Evolutionary conservation across 2,113 vertebrate genomes (phyloP), one percentile per base, ranked within the genome.

Genomic region (Nymphicus hollandicus): DNA sequence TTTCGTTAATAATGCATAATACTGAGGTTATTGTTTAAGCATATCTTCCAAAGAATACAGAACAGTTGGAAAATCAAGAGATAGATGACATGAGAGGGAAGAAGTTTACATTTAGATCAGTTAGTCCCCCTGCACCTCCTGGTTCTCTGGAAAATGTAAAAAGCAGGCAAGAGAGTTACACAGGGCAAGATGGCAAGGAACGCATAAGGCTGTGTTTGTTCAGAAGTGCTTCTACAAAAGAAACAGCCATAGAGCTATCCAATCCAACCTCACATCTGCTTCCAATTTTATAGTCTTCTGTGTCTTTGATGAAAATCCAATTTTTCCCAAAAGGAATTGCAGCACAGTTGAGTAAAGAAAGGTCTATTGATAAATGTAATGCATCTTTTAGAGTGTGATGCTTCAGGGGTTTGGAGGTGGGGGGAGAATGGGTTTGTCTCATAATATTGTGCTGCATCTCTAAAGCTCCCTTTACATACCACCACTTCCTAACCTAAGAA

Each of bases 221-320:
- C 79, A 94, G 58, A 95, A 93, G 81, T 76, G 70, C 86, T 74
- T 94, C 73, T 81, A 68, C 93, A 90, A 96, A 96, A 93, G 90
- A 84, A 93, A 93, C 74, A 92, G 64, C 83, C 77, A 86, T 41
- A 92, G 22, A 88, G 87, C 76, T 94, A 56, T 92, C 83, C 78
- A 93, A 73, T 87, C 80, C 89, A 90, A 80, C 50, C 53, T 89
- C 85, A 93, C 92, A 96, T 96, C 95, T 97, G 95, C 91, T 96
- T 97, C 94, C 94, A 97, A 97, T 96, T 96, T 94, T 74, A 82
- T 88, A 95, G 81, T 73, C 80, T 88, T 93, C 82, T 81, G 73
- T 82, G 87, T 93, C 92, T 96, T 96, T 94, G 96, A 95, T 96
- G 95, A 94, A 97, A 96, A 93, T 81, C 37, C 77, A 83, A 19